These are phyloP conservation scores for Pinctada fucata DNA, from an alignment of 2,888 invertebrate species.

Conservation along the genomic window DNA sequence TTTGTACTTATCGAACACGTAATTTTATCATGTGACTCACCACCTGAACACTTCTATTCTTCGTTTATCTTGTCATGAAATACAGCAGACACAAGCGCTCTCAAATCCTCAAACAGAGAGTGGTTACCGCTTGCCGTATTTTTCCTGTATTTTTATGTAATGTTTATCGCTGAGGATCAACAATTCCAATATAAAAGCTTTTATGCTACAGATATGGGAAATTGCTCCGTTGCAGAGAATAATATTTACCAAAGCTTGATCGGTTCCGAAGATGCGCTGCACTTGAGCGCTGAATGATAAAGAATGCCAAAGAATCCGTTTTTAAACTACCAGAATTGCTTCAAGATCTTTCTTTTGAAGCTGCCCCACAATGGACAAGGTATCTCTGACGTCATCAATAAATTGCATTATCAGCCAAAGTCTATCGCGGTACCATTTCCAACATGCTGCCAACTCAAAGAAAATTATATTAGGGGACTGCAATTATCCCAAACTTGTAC, in stretches of 20 bases:
- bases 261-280: background rate
- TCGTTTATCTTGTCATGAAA: constrained; percentile 3
- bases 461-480: background rate
- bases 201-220: constrained; percentile 3
- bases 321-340: too few species aligned
- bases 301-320: too few species aligned
- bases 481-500: background rate
- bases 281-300: too few species aligned
- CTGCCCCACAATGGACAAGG: too few species aligned
- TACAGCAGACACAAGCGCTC: constrained; percentile 1
- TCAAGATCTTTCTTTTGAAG: too few species aligned
- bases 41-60: background rate
- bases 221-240: background rate
- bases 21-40: background rate
- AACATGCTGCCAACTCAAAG: background rate
- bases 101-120: constrained; percentile 1
- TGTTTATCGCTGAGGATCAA: constrained; percentile 1
- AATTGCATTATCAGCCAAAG: too few species aligned
- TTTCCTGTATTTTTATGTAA: constrained; percentile 2
- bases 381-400: too few species aligned
- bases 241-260: background rate
- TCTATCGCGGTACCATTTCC: too few species aligned
- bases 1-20: too few species aligned
- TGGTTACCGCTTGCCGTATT: background rate
- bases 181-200: constrained; percentile 2